Evolutionary conservation across 2,888 invertebrate genomes (phyloP), one percentile per base, ranked within the genome.

Genomic region (Vanessa cardui): DNA sequence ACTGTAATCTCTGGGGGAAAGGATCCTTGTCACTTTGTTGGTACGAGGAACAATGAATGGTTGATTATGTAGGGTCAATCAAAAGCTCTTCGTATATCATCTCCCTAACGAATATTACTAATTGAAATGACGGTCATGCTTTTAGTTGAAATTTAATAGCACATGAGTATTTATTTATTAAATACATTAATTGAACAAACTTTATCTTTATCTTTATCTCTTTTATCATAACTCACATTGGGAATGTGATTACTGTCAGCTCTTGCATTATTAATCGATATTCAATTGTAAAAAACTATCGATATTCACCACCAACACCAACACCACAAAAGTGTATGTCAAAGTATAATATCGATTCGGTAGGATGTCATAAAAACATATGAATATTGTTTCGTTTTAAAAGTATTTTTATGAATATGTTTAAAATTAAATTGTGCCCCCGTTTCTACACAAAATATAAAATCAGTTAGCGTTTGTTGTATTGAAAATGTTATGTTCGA

Each of bases 401-500:
- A 39, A 8, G 9, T 39, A 39, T 39, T 47, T 7, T n/a, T 7
- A 4, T 47, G 26, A 5, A 26, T 26, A 26, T 18, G 4, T 16
- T 46, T 47, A 47, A 47, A n/a, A 47, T 47, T 7, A 3, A 47
- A 47, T 7, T n/a, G 18, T 47, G 15, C n/a, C 1, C 7, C 18
- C 47, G 6, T 47, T 56, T 56, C 50, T 39, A 64, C 21, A 58
- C 9, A 26, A 64, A 44, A 64, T 85, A 85, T 85, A 86, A 83
- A 84, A 80, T 72, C 71, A 74, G 70, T 70, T 67, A 76, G 72
- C 71, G 76, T 80, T 80, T 77, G 80, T 83, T 83, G 83, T 81
- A 86, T 83, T 85, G 82, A 86, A 86, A 86, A 85, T 85, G 88
- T 85, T 79, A 87, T 85, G 86, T 82, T 83, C 78, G 75, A 74